A percentile compares a stretch with the other conserved stretches of the same genome.
Evolutionary conservation across 2,113 vertebrate species (phyloP).

Genomic region (Chaetodon trifascialis): DNA sequence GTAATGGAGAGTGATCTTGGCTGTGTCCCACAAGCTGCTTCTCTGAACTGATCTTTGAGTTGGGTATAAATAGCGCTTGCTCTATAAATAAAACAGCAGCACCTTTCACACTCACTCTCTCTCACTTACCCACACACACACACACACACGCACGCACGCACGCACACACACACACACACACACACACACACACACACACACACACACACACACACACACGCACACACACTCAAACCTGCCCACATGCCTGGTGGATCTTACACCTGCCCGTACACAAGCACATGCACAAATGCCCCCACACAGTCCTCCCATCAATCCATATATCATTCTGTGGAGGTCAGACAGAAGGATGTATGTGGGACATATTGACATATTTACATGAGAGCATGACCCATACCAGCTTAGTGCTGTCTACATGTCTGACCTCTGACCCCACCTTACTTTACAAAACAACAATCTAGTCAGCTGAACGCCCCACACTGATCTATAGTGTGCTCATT

Average conservation of each 20-base stretch:
- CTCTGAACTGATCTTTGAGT: constrained; percentile 83
- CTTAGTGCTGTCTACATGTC: constrained; percentile 35
- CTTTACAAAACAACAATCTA: constrained; percentile 24
- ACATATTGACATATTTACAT: constrained; percentile 63
- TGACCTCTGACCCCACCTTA: constrained; percentile 45
- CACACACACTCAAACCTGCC: constrained; percentile 30
- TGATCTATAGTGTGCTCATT: constrained; percentile 6
- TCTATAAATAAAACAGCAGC: constrained; percentile 84
- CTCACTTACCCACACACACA: constrained; percentile 19
- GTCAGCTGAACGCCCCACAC: constrained; percentile 7
- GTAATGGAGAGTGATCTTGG: constrained; percentile 81
- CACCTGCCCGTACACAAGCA: constrained; percentile 52
- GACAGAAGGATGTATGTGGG: constrained; percentile 47
- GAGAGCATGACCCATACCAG: constrained; percentile 42
- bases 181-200: constrained; percentile 21
- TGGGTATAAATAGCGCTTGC: constrained; percentile 79
- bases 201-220: neutral
- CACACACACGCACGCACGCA: constrained; percentile 19
- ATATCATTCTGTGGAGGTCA: constrained; percentile 57
- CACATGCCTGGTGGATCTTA: constrained; percentile 35
- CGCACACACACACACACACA: constrained; percentile 1
- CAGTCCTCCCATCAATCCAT: constrained; percentile 53
- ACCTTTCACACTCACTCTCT: constrained; percentile 74
- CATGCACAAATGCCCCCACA: constrained; percentile 33
- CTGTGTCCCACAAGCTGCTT: constrained; percentile 76